Conservation (phyloP, 2,113 vertebrate species). For the Myotis yumanensis region DNA sequence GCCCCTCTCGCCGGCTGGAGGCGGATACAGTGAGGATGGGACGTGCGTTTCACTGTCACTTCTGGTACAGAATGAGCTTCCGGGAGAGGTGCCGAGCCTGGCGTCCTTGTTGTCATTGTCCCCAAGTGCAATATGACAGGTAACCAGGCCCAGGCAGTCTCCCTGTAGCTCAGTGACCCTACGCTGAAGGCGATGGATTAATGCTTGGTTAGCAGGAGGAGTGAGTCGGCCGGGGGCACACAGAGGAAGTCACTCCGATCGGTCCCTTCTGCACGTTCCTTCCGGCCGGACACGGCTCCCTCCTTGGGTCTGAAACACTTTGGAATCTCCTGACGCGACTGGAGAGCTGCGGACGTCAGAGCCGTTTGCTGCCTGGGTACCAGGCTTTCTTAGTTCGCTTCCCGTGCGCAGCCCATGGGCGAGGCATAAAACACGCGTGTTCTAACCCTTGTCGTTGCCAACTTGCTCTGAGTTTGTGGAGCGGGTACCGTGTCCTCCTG, state of each 20-base stretch:
- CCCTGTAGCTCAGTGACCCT: background rate
- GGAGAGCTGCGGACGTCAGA: conserved; percentile 25
- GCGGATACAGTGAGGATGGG: background rate
- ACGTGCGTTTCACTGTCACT: conserved; percentile 26
- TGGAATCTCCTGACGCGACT: conserved; percentile 41
- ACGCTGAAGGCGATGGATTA: background rate
- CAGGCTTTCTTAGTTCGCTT: conserved; percentile 55
- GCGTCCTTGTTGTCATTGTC: background rate
- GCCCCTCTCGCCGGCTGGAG: background rate
- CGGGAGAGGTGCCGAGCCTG: conserved; percentile 52
- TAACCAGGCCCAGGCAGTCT: conserved; percentile 52
- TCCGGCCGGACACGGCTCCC: conserved; percentile 13
- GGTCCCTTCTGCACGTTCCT: conserved; percentile 40
- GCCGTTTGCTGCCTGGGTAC: conserved; percentile 35
- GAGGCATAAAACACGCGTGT: conserved; percentile 54
- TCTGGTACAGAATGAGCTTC: background rate
- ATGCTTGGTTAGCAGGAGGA: conserved; percentile 32
- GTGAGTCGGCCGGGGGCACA: conserved; percentile 1
- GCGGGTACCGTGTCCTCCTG: conserved; percentile 53
- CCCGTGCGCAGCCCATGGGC: conserved; percentile 82
- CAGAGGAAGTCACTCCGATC: background rate
- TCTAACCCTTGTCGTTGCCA: conserved; percentile 67
- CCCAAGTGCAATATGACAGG: conserved; percentile 71
- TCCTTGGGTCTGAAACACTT: conserved; percentile 37
- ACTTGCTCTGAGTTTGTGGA: conserved; percentile 64